A percentile compares a stretch with the other conserved stretches of the same genome.
These are phyloP conservation scores for Percina caprodes DNA, from an alignment of 2,113 vertebrate species.

Conservation along the genomic window DNA sequence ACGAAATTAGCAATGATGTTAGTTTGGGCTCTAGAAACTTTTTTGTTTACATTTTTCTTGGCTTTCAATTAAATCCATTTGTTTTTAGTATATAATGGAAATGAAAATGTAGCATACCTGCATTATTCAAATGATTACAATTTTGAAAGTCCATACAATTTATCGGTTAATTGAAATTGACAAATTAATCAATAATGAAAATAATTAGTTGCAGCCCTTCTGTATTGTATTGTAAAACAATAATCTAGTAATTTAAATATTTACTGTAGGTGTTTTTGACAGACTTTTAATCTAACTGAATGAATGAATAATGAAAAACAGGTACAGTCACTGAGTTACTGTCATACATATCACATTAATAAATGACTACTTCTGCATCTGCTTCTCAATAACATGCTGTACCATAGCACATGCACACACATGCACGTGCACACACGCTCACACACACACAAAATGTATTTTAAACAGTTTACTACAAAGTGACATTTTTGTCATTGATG, in stretches of 20 bases:
- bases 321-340: not conserved
- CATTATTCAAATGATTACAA: not conserved
- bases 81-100: not conserved
- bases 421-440: not conserved
- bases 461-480: not conserved
- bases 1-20: not conserved
- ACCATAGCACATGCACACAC: not conserved
- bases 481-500: not conserved
- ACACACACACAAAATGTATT: slow-evolving; percentile 1
- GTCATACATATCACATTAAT: not conserved
- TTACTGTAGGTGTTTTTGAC: not conserved
- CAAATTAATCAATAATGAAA: not conserved
- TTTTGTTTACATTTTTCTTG: not conserved
- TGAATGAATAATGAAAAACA: not conserved
- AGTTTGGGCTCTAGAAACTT: not conserved
- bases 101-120: not conserved
- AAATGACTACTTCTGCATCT: not conserved
- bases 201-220: not conserved
- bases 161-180: not conserved
- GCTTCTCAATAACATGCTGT: not conserved
- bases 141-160: not conserved
- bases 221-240: not conserved
- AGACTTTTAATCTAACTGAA: not conserved
- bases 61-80: not conserved
- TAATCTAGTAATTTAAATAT: not conserved